Evolutionary conservation across 2,113 vertebrate species (phyloP), one percentile per base, ranked within the genome.

Genomic region (Podilymbus podiceps): DNA sequence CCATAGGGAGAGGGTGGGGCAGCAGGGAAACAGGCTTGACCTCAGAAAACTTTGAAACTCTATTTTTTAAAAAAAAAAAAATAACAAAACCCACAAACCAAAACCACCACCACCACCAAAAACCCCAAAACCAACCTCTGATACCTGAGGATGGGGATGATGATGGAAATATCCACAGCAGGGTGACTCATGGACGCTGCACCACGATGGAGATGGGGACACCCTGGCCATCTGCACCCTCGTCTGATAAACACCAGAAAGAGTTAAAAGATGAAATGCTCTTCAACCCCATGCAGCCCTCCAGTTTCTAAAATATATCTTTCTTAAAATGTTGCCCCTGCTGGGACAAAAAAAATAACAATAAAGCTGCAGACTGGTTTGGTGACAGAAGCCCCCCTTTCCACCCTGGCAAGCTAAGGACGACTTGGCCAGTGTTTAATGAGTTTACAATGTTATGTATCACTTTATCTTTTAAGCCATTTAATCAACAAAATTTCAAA

Each of bases 391-490:
- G 2, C 28, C 28, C 23, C 38, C 12, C 30, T 66, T 30, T 71
- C 58, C 60, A 84, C 8, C 13, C 58, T 49, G 49, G 83, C 81
- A 90, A 90, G 31, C n/a, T 85, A 76, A 47, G 52, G 69, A 78
- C 0, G 12, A 72, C 28, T 84, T 76, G 84, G 75, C 58, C 73
- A 4, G 40, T 68, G 94, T 92, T 97, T 97, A 92, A 97, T 91
- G 95, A 96, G 79, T 97, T 97, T 92, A 85, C 85, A 89, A 50
- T 71, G 82, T 90, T 96, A 91, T 35, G 3, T 74, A 89, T 88
- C 95, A 95, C 97, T 97, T 97, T 96, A 97, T 97, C 93, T 96
- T 96, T 95, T 97, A 96, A 97, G 98, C 91, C 88, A 89, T 96
- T 98, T 97, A 97, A 97, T 95, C 97, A 97, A 95, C 86, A 94